phyloP scores from a whole-genome alignment of 2,797 vertebrate genomes.

The Amblyopsis hoosieri region DNA sequence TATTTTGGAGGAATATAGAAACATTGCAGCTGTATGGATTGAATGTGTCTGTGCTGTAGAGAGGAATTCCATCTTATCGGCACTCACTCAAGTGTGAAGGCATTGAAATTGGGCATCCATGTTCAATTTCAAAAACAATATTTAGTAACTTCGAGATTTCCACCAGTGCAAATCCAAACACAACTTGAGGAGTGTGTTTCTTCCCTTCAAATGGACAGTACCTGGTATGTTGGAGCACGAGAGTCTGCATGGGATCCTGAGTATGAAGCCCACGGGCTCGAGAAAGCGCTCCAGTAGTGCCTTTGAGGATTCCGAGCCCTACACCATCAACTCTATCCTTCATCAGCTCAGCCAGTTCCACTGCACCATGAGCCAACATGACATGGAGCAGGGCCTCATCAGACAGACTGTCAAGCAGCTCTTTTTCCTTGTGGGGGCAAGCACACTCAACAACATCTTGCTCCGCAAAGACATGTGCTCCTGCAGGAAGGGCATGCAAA shows the following conservation, averaged over 20 bases:
- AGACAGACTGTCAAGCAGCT: conserved; percentile 88
- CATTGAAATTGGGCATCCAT: too few species aligned
- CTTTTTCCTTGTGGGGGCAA: conserved; percentile 88
- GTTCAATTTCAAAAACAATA: too few species aligned
- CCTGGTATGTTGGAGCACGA: conserved; percentile 95
- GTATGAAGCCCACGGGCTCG: conserved; percentile 94
- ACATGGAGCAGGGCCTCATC: conserved; percentile 87
- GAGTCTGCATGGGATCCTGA: conserved; percentile 95
- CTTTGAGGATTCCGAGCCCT: conserved; percentile 82
- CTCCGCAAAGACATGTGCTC: conserved; percentile 98
- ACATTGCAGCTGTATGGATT: too few species aligned
- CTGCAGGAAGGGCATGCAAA: conserved; percentile 98
- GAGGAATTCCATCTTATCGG: too few species aligned
- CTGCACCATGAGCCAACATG: conserved; percentile 88
- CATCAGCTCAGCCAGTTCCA: conserved; percentile 85
- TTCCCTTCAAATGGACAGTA: conserved; percentile 71
- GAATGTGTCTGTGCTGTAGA: too few species aligned
- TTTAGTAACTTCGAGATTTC: too few species aligned
- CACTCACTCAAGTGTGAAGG: too few species aligned
- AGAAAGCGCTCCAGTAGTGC: conserved; percentile 92
- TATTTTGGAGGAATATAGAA: too few species aligned
- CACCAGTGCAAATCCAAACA: too few species aligned
- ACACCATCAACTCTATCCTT: conserved; percentile 89
- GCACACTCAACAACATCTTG: conserved; percentile 92
- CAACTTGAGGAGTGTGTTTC: too few species aligned